phyloP scores from a whole-genome alignment of 2,888 invertebrate genomes.

The Mesodorylaimus sp. region DNA sequence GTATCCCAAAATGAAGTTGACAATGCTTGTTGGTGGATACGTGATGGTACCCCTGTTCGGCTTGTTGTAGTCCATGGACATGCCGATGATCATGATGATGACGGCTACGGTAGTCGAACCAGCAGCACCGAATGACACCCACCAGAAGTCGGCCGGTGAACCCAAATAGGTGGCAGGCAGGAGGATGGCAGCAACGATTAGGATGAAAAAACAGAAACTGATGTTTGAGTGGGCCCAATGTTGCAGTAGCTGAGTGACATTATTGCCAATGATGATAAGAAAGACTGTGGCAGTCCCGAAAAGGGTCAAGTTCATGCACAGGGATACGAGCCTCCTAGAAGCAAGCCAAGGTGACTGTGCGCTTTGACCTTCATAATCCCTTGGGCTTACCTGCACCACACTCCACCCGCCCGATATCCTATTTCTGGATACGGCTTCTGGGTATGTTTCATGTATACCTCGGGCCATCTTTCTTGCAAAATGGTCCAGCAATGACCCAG shows the following conservation, averaged over 20 bases:
- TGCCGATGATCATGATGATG: no score
- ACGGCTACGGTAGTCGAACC: background rate
- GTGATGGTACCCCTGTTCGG: no score
- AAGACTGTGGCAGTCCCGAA: slow-evolving; percentile 42
- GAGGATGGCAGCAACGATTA: slow-evolving; percentile 51
- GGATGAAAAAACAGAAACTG: slow-evolving; percentile 61
- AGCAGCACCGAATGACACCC: no score
- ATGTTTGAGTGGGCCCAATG: slow-evolving; percentile 46
- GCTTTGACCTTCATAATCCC: background rate
- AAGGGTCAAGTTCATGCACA: background rate
- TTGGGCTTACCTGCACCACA: slow-evolving; percentile 34
- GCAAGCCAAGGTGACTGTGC: background rate
- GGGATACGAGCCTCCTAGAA: background rate
- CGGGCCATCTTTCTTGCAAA: slow-evolving; percentile 5
- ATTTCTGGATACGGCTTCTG: slow-evolving; percentile 7
- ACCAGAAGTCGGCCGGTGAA: slow-evolving; percentile 82
- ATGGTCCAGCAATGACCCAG: slow-evolving; percentile 4
- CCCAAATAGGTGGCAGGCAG: slow-evolving; percentile 70
- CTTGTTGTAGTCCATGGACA: no score
- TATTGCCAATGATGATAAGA: slow-evolving; percentile 42
- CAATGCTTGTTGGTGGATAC: slow-evolving; percentile 41
- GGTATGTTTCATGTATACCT: slow-evolving; percentile 1
- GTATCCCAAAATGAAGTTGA: slow-evolving; percentile 49
- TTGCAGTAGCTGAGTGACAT: slow-evolving; percentile 44
- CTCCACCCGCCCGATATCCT: slow-evolving; percentile 3